Conservation (phyloP, 2,113 vertebrate species). For the Ovis canadensis region DNA sequence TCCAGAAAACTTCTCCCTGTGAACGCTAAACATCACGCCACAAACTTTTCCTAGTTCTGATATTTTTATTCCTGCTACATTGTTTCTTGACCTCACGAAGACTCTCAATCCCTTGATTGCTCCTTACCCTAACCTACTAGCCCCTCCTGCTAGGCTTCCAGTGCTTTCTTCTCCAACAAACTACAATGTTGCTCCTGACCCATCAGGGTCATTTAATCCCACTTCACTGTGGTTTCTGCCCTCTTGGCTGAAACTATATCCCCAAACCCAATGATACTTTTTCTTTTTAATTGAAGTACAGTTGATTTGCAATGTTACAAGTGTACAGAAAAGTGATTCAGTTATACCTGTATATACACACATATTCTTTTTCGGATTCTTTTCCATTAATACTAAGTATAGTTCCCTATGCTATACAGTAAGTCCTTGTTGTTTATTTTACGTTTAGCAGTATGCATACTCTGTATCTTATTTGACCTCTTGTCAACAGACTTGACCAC, state of each 20-base stretch:
- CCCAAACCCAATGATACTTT: background rate
- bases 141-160: background rate
- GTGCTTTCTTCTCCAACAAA: background rate
- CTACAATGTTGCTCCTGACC: background rate
- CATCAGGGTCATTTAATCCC: background rate
- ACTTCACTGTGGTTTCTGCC: background rate
- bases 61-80: background rate
- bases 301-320: background rate
- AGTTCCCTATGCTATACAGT: background rate
- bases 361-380: background rate
- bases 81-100: background rate
- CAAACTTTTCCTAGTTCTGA: background rate
- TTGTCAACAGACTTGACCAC: background rate
- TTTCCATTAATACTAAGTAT: background rate
- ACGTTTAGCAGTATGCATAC: background rate
- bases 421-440: background rate
- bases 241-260: background rate
- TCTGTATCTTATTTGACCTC: background rate
- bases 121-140: background rate
- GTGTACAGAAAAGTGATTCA: background rate
- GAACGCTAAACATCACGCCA: background rate
- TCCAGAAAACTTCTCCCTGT: background rate
- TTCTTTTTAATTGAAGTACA: background rate
- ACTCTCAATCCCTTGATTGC: background rate
- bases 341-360: background rate